Evolutionary conservation across 2,888 invertebrate species (phyloP), one percentile per base, ranked within the genome.

Genomic region (Odontocerum albicorne): DNA sequence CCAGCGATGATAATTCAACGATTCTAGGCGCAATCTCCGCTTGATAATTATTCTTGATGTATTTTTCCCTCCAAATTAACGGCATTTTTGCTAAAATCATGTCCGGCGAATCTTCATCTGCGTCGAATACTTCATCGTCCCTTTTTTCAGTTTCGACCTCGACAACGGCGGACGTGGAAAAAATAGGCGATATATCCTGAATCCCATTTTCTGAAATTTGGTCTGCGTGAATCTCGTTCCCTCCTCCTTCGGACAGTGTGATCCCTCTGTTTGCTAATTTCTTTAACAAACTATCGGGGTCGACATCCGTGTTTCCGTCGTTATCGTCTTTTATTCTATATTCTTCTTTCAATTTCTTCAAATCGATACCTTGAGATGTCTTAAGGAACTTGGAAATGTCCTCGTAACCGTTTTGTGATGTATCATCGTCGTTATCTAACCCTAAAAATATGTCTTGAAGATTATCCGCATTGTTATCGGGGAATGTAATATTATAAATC

Each of bases 271-370:
- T 38, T 19, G 50, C 43, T 10, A 50, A 27, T 36, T 51, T 58
- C 17, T 55, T 40, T 20, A 42, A 16, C n/a, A 44, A 13, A n/a
- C 45, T 17, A 32, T 55, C 46, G 7, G 55, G 32, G 27, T 44
- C 36, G 12, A 50, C 38, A 17, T 44, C 45, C 10, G 49, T 31
- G 8, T 45, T 42, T 16, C 19, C 21, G n/a, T 45, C 39, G 19
- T 36, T 47, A 13, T 45, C 54, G 19, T 21, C 35, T 43, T 57
- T 59, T 16, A 32, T 35, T 16, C 63, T 50, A 31, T 66, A 61
- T 8, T 55, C 55, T 31, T 49, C 40, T 21, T 59, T 55, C 8
- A 55, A 27, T 16, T 59, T 59, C 6, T 59, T 55, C 7, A 51
- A 47, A 32, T 59, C 59, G 6, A 55, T 43, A 12, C 20, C 32